Evolutionary conservation across 2,113 vertebrate species (phyloP).

Genomic region (Ascaphus truei): DNA sequence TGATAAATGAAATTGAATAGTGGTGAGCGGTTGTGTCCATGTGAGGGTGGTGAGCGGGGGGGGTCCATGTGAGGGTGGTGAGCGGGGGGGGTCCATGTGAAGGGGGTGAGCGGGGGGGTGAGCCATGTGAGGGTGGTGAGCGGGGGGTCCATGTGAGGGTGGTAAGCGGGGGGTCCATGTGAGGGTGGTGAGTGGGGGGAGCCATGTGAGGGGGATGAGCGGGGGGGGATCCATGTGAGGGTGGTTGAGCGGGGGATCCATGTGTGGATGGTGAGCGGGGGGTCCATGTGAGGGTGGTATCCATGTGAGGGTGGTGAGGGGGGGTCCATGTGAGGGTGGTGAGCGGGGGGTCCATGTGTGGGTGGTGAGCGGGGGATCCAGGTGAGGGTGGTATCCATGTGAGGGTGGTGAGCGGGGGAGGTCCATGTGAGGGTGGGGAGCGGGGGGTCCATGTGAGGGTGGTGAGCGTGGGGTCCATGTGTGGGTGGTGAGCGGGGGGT

Average conservation of each 20-base stretch:
- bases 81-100: background rate
- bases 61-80: background rate
- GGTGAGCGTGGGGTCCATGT: too few species aligned
- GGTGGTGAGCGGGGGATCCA: background rate
- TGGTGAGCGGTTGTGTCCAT: too few species aligned
- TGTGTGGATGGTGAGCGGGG: background rate
- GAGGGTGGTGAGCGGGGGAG: too few species aligned
- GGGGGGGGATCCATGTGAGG: background rate
- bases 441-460: background rate
- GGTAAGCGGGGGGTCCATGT: background rate
- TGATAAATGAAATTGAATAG: background rate
- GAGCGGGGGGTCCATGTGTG: background rate
- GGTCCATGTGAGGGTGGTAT: background rate
- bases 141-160: background rate
- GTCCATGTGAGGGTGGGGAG: background rate
- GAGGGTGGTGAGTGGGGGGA: background rate
- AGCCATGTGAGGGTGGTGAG: too few species aligned
- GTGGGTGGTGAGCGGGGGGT: too few species aligned
- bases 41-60: too few species aligned
- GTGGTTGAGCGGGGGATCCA: too few species aligned
- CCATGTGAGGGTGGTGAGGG: background rate
- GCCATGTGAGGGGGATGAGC: background rate
- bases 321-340: background rate
- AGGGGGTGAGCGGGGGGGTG: too few species aligned
- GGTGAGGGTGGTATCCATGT: background rate